Percentiles rank a stretch among this genome's conserved stretches.
phyloP scores from a whole-genome alignment of 2,113 vertebrate species.

The Platycercus adscitus region DNA sequence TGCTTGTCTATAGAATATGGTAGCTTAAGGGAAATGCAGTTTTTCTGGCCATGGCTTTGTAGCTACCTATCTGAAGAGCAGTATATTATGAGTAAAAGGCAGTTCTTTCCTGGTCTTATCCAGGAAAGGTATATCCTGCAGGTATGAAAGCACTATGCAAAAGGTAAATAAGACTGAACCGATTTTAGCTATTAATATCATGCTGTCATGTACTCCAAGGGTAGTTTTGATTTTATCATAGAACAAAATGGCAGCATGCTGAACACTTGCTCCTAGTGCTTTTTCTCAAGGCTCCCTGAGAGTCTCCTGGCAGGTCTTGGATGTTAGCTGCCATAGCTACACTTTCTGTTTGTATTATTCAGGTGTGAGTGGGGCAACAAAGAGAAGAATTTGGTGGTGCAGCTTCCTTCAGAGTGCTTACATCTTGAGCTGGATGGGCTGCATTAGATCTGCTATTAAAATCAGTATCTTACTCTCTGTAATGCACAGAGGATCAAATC shows the following conservation, averaged over 20 bases:
- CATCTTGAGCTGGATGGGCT: not conserved
- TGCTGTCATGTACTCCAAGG: not conserved
- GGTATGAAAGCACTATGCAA: not conserved
- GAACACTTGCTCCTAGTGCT: not conserved
- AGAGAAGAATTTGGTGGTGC: not conserved
- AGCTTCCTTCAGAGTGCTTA: not conserved
- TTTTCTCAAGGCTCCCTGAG: not conserved
- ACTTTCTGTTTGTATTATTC: not conserved
- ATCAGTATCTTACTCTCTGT: not conserved
- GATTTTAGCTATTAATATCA: not conserved
- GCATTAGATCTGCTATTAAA: not conserved
- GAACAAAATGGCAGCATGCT: not conserved
- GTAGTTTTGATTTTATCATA: not conserved
- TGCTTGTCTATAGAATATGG: not conserved
- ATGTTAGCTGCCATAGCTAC: not conserved
- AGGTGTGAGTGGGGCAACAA: not conserved
- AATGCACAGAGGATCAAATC: not conserved
- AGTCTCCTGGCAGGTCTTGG: not conserved
- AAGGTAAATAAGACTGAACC: not conserved
- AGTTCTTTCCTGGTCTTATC: not conserved
- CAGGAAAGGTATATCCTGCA: not conserved
- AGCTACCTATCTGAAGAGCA: constrained; percentile 8
- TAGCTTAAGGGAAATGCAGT: constrained; percentile 53
- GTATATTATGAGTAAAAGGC: not conserved
- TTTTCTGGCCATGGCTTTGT: constrained; percentile 21